phyloP scores from a whole-genome alignment of 2,113 vertebrate species.

The Potamarius usumacintae region DNA sequence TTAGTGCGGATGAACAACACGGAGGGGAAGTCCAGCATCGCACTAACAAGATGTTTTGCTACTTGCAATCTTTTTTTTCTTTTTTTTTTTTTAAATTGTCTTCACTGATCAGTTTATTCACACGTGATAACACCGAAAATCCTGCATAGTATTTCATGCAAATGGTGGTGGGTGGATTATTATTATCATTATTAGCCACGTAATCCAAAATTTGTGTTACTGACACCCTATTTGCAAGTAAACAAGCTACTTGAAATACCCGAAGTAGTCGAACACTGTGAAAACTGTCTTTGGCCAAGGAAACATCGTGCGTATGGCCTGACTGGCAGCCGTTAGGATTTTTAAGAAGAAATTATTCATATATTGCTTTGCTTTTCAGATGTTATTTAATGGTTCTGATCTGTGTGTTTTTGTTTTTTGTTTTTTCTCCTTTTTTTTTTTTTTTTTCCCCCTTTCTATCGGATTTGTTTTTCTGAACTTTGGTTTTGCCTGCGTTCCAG shows the following conservation, averaged over 20 bases:
- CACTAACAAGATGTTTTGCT: constrained; percentile 17
- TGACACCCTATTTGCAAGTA: constrained; percentile 38
- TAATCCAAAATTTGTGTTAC: constrained; percentile 28
- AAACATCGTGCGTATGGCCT: constrained; percentile 15
- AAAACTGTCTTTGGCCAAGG: constrained; percentile 33
- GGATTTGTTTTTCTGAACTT: not conserved
- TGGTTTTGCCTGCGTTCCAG: not conserved
- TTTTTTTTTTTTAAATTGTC: not conserved
- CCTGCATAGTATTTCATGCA: not conserved
- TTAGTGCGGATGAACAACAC: constrained; percentile 11
- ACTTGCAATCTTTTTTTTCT: not conserved
- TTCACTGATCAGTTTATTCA: constrained; percentile 27
- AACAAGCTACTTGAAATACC: constrained; percentile 54
- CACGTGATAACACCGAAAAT: constrained; percentile 4
- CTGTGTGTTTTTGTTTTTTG: constrained; percentile 17
- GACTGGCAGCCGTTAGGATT: constrained; percentile 38
- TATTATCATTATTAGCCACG: constrained; percentile 8
- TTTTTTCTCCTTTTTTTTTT: not conserved
- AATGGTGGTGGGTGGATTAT: constrained; percentile 27
- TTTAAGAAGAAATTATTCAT: not conserved
- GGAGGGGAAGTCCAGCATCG: constrained; percentile 5
- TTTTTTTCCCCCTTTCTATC: not conserved
- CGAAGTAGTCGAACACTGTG: constrained; percentile 58
- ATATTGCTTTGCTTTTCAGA: constrained; percentile 1
- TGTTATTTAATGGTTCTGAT: constrained; percentile 39